phyloP scores from a whole-genome alignment of 2,888 invertebrate species.

The Stegana nigrithorax region DNA sequence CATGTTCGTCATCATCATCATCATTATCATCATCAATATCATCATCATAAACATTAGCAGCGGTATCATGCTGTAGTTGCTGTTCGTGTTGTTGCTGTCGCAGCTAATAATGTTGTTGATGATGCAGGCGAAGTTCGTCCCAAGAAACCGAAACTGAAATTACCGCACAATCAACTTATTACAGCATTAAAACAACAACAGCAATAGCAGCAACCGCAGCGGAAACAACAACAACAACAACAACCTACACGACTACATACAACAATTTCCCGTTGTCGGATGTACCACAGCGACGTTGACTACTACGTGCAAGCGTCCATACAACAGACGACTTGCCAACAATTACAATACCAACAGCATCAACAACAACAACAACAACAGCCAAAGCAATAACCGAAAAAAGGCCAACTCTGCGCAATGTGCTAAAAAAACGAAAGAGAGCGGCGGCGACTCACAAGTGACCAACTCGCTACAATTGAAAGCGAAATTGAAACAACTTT shows the following conservation, averaged over 20 bases:
- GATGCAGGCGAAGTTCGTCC: conserved; percentile 43
- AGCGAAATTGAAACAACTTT: conserved; percentile 20
- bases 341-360: background rate
- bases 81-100: no score
- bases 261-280: conserved; percentile 55
- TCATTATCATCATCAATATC: no score
- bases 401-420: no score
- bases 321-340: background rate
- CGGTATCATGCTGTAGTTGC: no score
- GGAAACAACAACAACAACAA: conserved; percentile 18
- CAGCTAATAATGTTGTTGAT: conserved; percentile 34
- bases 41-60: no score
- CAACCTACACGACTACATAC: conserved; percentile 20
- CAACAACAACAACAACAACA: background rate
- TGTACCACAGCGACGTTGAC: no score
- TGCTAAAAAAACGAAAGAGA: conserved; percentile 34
- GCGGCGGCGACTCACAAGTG: conserved; percentile 14
- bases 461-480: conserved; percentile 18
- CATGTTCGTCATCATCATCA: no score
- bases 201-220: conserved; percentile 15
- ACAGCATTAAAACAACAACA: conserved; percentile 43
- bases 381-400: no score
- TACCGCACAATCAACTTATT: conserved; percentile 64
- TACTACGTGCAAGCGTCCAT: conserved; percentile 9
- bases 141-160: conserved; percentile 54